phyloP scores from a whole-genome alignment of 2,113 vertebrate species.

The Tamias sibiricus region DNA sequence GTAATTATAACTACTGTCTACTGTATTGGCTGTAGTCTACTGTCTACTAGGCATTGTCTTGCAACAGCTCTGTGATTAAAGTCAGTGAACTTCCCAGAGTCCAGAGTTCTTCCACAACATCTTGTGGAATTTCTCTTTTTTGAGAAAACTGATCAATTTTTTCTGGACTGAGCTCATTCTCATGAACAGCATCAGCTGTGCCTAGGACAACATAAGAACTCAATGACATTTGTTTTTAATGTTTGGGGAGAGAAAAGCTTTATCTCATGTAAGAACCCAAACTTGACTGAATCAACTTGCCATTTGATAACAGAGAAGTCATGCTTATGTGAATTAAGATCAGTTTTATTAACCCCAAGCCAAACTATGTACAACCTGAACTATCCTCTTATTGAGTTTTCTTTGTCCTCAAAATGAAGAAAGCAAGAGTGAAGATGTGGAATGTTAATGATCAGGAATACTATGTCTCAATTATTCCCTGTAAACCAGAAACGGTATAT shows the following conservation, averaged over 20 bases:
- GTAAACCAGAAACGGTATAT: background rate
- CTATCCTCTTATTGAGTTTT: background rate
- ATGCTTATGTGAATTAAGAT: background rate
- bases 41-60: background rate
- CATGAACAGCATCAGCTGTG: background rate
- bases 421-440: background rate
- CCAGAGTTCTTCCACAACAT: background rate
- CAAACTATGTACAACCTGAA: background rate
- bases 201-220: background rate
- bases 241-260: background rate
- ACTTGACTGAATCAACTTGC: background rate
- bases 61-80: background rate
- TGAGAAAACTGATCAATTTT: background rate
- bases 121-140: background rate
- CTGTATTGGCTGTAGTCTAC: background rate
- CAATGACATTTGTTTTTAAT: background rate
- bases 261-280: background rate
- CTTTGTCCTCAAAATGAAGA: background rate
- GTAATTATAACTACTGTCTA: background rate
- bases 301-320: background rate
- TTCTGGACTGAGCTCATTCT: background rate
- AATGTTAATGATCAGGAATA: background rate
- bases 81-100: too few species aligned
- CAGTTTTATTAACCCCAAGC: background rate
- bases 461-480: background rate